Base-by-base conservation (phyloP, 2,797 vertebrate species). In the Lateolabrax maculatus region DNA sequence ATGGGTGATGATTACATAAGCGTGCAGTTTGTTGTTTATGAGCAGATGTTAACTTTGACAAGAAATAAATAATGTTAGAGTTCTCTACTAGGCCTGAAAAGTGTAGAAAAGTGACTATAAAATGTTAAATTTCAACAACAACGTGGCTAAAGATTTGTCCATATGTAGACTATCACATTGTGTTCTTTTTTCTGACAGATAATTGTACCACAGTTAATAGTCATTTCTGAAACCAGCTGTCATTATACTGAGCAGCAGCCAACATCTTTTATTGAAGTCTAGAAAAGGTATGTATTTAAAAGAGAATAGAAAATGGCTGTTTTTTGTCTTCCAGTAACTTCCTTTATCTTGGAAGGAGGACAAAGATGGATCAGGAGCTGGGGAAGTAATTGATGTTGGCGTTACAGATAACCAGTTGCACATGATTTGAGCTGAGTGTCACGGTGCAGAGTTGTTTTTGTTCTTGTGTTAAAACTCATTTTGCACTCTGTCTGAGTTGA, bases 361-460 rank as follows among this genome's bases (percentile, higher is more conserved):
- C 13, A 21, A 49, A 65, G 62, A 49, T 25, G 41, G 69, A 49
- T 71, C n/a, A 16, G 36, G 52, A 0, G 10, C 36, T 39, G 13
- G 10, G 18, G 10, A 16, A 0, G 49, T 48, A 21, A 41, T 7
- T 13, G 57, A 75, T 63, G 60, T 44, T 2, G 1, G 15, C 21
- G 48, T 23, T 41, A 3, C 31, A 62, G 46, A 62, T 71, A 75
- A 75, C 15, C 23, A 39, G 41, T 46, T 66, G 29, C 68, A 44
- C 60, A 11, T 36, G 43, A 49, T 62, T 62, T 71, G 16, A 79
- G 43, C 39, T 51, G 36, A 68, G 44, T 65, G 70, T 36, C 65
- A 46, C 7, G 0, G 25, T 23, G 36, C n/a, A 0, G 70, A 48
- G 27, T 43, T 74, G 44, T 52, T 43, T 70, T 55, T 34, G 27